A percentile compares a stretch with the other conserved stretches of the same genome.
phyloP scores from a whole-genome alignment of 2,888 invertebrate genomes.

The Mayetiola destructor region DNA sequence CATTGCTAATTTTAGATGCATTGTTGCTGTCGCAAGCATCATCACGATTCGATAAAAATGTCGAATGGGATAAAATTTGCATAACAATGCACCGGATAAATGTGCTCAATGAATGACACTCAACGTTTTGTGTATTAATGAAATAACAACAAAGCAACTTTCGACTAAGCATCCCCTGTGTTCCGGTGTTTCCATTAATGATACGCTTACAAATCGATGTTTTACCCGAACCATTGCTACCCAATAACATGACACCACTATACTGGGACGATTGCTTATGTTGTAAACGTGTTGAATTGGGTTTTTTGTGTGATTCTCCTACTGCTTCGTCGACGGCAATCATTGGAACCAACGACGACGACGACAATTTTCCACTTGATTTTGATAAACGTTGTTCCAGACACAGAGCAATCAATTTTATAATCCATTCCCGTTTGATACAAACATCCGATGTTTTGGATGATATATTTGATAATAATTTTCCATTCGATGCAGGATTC shows the following conservation, averaged over 20 bases:
- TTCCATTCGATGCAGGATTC: neutral
- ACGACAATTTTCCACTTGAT: constrained; percentile 5
- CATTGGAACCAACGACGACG: constrained; percentile 17
- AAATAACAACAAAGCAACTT: constrained; percentile 77
- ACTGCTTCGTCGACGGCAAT: constrained; percentile 16
- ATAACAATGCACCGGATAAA: constrained; percentile 74
- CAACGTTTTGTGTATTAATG: constrained; percentile 71
- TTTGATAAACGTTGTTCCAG: constrained; percentile 55
- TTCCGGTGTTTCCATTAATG: constrained; percentile 34
- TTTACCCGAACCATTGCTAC: constrained; percentile 89
- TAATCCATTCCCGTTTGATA: constrained; percentile 75
- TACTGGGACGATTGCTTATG: constrained; percentile 25
- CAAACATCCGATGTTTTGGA: constrained; percentile 27
- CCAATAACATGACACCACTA: constrained; percentile 76
- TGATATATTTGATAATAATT: constrained; percentile 24
- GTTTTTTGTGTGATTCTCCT: constrained; percentile 5
- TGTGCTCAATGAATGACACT: constrained; percentile 68
- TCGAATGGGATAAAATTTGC: constrained; percentile 64
- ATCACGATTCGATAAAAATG: constrained; percentile 31
- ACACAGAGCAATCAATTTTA: constrained; percentile 83
- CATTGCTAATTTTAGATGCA: constrained; percentile 14
- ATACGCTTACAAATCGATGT: constrained; percentile 73
- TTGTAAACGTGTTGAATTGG: neutral
- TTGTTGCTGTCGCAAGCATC: constrained; percentile 26
- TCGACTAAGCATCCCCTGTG: constrained; percentile 42